Evolutionary conservation across 2,113 vertebrate species (phyloP), one percentile per base, ranked within the genome.

Genomic region (Redunca redunca): DNA sequence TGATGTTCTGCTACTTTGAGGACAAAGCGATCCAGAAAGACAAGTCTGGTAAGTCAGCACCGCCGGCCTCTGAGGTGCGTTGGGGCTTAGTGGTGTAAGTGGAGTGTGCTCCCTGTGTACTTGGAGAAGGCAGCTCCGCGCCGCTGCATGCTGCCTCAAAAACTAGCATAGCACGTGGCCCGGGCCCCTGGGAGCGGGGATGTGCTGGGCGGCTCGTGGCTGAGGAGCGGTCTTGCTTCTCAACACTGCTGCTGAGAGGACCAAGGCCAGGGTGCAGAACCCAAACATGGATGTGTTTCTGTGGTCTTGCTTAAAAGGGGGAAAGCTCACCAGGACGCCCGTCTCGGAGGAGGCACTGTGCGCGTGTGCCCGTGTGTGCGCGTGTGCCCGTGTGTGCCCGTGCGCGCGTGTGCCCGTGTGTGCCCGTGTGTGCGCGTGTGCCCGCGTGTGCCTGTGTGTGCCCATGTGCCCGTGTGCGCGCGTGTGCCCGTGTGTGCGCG

Each of bases 21-120:
- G 99, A 99, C 98, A 99, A 99, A 99, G 99, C 99, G 87, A 99
- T 99, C 98, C 99, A 99, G 93, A 99, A 99, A 97, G 99, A 99
- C 98, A 99, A 99, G 98, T 99, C 99, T 57, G 99, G 99, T 99
- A 98, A 99, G 98, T 88, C 62, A 19, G 15, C 74, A 52, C 5
- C 36, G 3, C 15, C 10, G 33, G 71, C n/a, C 53, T 90, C 6
- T 52, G 43, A 91, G 26, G 67, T 82, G 33, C 85, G 23, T 43
- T 90, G 28, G 87, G 2, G 57, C 82, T 80, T 86, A 74, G 43
- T 67, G 64, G 55, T 46, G 1, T 91, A 88, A 88, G 58, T 52
- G 10, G n/a, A 30, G 14, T 84, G 23, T 74, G 11, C 14, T 93
- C 9, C 12, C 26, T 91, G 6, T 91, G 94, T 96, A 55, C 46